Evolutionary conservation across 2,888 invertebrate genomes (phyloP), one percentile per base, ranked within the genome.

Genomic region (Clivina fossor): DNA sequence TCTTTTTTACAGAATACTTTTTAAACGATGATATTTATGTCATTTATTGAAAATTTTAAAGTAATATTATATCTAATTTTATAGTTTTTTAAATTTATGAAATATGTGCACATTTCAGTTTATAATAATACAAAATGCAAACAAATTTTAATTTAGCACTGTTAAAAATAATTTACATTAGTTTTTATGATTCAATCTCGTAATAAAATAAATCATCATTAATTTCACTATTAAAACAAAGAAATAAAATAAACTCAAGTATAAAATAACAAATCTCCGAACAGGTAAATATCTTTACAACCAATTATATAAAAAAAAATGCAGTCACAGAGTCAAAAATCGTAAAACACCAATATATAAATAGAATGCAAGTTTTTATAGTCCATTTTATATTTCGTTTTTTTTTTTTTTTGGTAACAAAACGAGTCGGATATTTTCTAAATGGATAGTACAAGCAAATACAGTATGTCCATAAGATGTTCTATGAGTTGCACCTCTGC

Each of bases 301-400:
- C 49, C 49, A 49, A 49, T 49, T 49, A 49, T 37, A 49, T n/a
- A n/a, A 38, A 49, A 49, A 49, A 48, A 49, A 38, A 38, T 38
- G 35, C 49, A 37, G 35, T 49, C 37, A 49, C 26, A 19, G n/a
- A 49, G 44, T 19, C 44, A 35, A 49, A 49, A 50, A 50, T 50
- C 50, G 50, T 50, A 50, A 50, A 50, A 50, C 40, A 38, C 38
- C 40, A 40, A 38, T 40, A 50, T 50, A 50, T 50, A 50, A 50
- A 50, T 50, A 50, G 50, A 50, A 40, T 41, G 50, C 50, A 50
- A 50, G 50, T 50, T 50, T 50, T 50, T 50, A 50, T 50, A 32
- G 40, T 5, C 26, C 22, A 11, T 28, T 7, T 33, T 33, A 16
- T 33, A 33, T 13, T 33, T 40, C 18, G 15, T 48, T 37, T 48